A percentile compares a stretch with the other conserved stretches of the same genome.
Conservation (phyloP, 2,113 vertebrate species). For the Chloebia gouldiae region DNA sequence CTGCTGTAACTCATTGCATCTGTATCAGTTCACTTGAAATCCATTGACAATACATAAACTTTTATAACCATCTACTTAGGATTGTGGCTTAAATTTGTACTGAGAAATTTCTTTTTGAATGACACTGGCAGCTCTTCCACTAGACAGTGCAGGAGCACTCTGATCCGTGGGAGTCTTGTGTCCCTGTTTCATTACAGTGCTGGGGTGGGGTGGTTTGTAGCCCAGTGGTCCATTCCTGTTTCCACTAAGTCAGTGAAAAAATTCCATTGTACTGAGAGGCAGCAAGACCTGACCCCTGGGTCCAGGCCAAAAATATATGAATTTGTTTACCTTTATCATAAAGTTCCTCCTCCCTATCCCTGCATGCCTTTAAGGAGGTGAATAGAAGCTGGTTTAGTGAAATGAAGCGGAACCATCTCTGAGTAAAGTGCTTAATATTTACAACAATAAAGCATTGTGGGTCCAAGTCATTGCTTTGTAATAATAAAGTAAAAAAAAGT, state of each 20-base stretch:
- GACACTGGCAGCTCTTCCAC: not conserved
- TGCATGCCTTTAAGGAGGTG: not conserved
- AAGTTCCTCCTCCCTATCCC: not conserved
- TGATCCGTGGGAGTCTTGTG: rapidly evolving
- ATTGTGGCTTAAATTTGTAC: not conserved
- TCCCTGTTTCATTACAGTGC: not conserved
- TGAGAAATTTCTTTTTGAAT: not conserved
- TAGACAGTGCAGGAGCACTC: not conserved
- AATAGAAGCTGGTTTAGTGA: not conserved
- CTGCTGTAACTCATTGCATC: not conserved
- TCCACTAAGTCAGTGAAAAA: not conserved
- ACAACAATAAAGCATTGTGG: not conserved
- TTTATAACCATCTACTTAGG: not conserved
- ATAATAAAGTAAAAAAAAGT: not conserved
- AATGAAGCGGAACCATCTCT: not conserved
- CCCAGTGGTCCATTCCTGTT: not conserved
- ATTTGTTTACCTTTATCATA: not conserved
- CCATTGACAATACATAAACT: not conserved
- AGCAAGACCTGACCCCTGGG: not conserved
- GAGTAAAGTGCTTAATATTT: not conserved
- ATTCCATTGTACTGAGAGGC: not conserved
- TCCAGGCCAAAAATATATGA: not conserved
- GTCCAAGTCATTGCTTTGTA: not conserved
- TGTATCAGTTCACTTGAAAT: not conserved
- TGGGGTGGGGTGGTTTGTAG: not conserved